Evolutionary conservation across 2,888 invertebrate genomes (phyloP).

Genomic region (Napeogenes sylphis): DNA sequence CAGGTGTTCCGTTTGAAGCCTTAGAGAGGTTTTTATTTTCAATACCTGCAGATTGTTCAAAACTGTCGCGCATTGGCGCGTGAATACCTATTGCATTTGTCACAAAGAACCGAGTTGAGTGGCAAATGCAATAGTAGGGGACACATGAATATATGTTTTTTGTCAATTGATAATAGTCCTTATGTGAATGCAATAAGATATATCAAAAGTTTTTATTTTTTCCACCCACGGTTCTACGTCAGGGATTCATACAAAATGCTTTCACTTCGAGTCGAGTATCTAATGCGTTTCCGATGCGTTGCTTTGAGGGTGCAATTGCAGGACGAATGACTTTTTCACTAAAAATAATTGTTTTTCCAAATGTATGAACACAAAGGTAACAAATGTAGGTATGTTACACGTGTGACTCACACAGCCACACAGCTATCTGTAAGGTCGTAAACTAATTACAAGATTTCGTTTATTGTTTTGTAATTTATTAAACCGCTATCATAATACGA

Average conservation of each 20-base stretch:
- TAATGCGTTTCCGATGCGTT: constrained; percentile 29
- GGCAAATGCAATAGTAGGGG: constrained; percentile 15
- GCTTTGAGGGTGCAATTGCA: constrained; percentile 25
- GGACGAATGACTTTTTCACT: constrained; percentile 13
- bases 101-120: constrained; percentile 42
- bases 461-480: too few relatives aligned
- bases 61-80: constrained; percentile 36
- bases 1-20: constrained; percentile 18
- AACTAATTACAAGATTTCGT: too few relatives aligned
- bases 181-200: not conserved
- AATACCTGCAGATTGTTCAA: constrained; percentile 32
- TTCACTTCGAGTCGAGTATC: constrained; percentile 28
- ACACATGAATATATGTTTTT: not conserved
- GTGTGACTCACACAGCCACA: too few relatives aligned
- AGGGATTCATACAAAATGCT: constrained; percentile 29
- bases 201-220: constrained; percentile 5
- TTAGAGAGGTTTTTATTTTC: constrained; percentile 40
- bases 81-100: constrained; percentile 43
- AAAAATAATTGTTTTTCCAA: not conserved
- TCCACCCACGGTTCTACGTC: constrained; percentile 18
- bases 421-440: too few relatives aligned
- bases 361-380: not conserved
- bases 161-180: constrained; percentile 1
- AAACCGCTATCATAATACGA: not conserved
- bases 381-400: too few relatives aligned